Evolutionary conservation across 2,888 invertebrate genomes (phyloP).

Genomic region (Perizoma flavofasciatum): DNA sequence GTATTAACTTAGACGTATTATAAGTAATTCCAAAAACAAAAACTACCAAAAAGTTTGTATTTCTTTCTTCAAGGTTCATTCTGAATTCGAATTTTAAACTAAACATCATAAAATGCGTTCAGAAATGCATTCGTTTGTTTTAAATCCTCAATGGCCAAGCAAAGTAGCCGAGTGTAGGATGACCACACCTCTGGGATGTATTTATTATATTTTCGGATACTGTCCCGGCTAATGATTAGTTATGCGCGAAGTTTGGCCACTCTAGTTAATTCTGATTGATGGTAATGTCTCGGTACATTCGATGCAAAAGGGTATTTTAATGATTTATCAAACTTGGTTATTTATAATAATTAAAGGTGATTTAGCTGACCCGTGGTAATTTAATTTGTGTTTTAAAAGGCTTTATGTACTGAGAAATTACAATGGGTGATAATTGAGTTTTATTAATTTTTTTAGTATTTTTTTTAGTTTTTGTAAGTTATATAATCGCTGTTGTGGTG

Average conservation of each 20-base stretch:
- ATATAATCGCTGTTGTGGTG: too few relatives aligned
- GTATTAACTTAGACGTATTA: too few relatives aligned
- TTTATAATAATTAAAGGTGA: constrained; percentile 21
- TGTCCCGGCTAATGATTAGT: constrained; percentile 50
- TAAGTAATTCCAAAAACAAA: too few relatives aligned
- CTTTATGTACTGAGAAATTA: background rate
- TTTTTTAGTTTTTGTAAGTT: background rate
- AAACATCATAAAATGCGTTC: constrained; percentile 7
- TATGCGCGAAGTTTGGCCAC: constrained; percentile 47
- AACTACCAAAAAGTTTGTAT: too few relatives aligned
- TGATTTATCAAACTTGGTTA: constrained; percentile 26
- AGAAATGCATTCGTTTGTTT: constrained; percentile 21
- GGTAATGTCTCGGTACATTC: constrained; percentile 31
- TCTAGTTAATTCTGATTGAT: constrained; percentile 52
- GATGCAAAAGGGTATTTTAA: constrained; percentile 28
- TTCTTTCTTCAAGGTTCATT: background rate
- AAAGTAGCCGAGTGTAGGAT: constrained; percentile 14
- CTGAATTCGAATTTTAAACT: constrained; percentile 12
- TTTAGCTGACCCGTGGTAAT: constrained; percentile 11
- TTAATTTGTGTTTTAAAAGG: constrained; percentile 1
- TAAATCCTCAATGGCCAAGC: constrained; percentile 6
- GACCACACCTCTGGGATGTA: constrained; percentile 43
- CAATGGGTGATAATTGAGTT: background rate
- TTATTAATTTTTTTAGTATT: too few relatives aligned
- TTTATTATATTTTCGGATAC: constrained; percentile 46